A percentile compares a stretch with the other conserved stretches of the same genome.
Evolutionary conservation across 2,888 invertebrate genomes (phyloP).

Genomic region (Watsonalla binaria): DNA sequence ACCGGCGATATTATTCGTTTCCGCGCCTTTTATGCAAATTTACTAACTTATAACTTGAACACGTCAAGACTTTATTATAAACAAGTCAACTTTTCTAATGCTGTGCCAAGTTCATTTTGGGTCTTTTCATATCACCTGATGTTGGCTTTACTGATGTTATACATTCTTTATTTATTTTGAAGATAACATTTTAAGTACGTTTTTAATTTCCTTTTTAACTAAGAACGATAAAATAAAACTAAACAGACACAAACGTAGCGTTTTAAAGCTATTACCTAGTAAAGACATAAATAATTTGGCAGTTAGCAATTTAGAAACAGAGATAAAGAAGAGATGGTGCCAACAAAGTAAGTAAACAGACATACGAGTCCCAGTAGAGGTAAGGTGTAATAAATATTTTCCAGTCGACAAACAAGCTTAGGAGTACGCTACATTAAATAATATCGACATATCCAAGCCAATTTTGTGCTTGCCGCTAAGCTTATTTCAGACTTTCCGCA

Average conservation of each 20-base stretch:
- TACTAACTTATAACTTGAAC: conserved; percentile 32
- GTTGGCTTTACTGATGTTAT: background rate
- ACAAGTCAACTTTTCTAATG: conserved; percentile 32
- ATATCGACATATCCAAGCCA: conserved; percentile 71
- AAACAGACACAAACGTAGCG: no score
- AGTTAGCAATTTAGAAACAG: conserved; percentile 18
- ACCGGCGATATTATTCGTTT: conserved; percentile 56
- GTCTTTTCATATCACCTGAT: background rate
- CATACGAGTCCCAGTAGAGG: conserved; percentile 27
- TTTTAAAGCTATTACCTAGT: no score
- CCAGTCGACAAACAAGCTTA: conserved; percentile 63
- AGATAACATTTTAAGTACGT: no score
- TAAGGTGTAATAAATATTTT: conserved; percentile 65
- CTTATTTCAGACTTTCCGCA: conserved; percentile 63
- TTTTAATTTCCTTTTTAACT: no score
- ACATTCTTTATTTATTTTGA: no score
- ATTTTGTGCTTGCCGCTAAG: conserved; percentile 66
- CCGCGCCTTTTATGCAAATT: conserved; percentile 47
- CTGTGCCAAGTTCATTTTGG: conserved; percentile 1
- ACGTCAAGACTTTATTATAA: conserved; percentile 37
- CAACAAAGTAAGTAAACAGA: no score
- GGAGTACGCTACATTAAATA: conserved; percentile 66
- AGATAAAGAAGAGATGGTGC: conserved; percentile 26
- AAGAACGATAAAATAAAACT: no score
- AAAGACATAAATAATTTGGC: conserved; percentile 9